Conservation (phyloP, 2,797 vertebrate genomes). For the Petrocephalus schoutedeni region DNA sequence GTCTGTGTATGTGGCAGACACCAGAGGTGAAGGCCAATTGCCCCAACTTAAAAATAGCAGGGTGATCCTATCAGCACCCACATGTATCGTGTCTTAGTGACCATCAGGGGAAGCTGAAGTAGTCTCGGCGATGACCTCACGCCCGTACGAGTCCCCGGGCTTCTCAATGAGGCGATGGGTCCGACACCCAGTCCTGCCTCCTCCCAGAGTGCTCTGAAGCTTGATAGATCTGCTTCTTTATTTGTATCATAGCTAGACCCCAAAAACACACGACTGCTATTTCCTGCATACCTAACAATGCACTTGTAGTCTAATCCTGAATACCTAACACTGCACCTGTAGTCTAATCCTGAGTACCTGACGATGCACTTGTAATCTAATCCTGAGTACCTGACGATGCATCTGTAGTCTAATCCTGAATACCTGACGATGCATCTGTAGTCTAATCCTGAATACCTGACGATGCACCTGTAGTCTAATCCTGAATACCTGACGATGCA, state of each 20-base stretch:
- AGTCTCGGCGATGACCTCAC: neutral
- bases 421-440: neutral
- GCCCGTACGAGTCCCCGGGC: neutral
- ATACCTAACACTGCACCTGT: neutral
- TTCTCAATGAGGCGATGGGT: neutral
- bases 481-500: neutral
- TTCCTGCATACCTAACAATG: neutral
- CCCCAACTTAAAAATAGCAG: neutral
- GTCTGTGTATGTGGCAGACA: neutral
- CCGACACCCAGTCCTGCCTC: too few species aligned
- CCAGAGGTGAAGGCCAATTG: constrained; percentile 1
- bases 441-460: too few species aligned
- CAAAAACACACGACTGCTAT: neutral
- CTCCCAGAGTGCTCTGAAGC: neutral
- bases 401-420: neutral
- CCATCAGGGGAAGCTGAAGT: neutral
- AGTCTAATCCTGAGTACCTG: neutral
- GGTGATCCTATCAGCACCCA: neutral
- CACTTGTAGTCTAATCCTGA: too few species aligned
- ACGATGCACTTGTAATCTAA: neutral
- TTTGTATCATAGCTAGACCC: neutral
- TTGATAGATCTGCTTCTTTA: neutral
- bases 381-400: too few species aligned
- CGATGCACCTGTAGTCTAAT: neutral
- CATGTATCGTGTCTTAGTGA: neutral